A percentile compares a stretch with the other conserved stretches of the same genome.
phyloP scores from a whole-genome alignment of 2,113 vertebrate genomes.

The Engystomops pustulosus region DNA sequence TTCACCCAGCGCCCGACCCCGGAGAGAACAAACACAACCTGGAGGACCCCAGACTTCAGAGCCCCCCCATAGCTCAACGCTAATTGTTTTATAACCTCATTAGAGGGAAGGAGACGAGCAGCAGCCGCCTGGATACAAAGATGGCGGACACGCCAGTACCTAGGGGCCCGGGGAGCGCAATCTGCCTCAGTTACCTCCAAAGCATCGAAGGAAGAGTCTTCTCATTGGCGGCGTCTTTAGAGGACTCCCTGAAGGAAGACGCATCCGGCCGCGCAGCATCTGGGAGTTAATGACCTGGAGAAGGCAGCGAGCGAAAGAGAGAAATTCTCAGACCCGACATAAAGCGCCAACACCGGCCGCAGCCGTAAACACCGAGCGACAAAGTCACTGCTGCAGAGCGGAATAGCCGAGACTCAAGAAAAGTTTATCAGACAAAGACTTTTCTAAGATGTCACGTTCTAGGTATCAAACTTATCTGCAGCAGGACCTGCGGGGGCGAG shows the following conservation, averaged over 20 bases:
- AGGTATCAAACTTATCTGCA: background rate
- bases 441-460: background rate
- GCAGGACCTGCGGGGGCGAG: no score
- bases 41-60: constrained; percentile 64
- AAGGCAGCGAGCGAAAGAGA: constrained; percentile 47
- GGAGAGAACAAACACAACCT: constrained; percentile 73
- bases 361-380: background rate
- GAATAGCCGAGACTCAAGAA: constrained; percentile 12
- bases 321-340: constrained; percentile 19
- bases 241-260: constrained; percentile 16
- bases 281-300: constrained; percentile 43
- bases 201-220: background rate
- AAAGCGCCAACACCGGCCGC: background rate
- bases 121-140: constrained; percentile 51
- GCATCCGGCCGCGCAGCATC: constrained; percentile 47
- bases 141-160: background rate
- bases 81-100: constrained; percentile 84
- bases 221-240: constrained; percentile 5
- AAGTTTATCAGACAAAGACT: constrained; percentile 13
- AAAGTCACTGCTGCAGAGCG: background rate
- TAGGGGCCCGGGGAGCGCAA: constrained; percentile 15
- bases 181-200: constrained; percentile 31
- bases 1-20: constrained; percentile 71
- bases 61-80: constrained; percentile 69
- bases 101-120: constrained; percentile 70